phyloP scores from a whole-genome alignment of 1,140 invertebrate species.

The Heterodera schachtii region DNA sequence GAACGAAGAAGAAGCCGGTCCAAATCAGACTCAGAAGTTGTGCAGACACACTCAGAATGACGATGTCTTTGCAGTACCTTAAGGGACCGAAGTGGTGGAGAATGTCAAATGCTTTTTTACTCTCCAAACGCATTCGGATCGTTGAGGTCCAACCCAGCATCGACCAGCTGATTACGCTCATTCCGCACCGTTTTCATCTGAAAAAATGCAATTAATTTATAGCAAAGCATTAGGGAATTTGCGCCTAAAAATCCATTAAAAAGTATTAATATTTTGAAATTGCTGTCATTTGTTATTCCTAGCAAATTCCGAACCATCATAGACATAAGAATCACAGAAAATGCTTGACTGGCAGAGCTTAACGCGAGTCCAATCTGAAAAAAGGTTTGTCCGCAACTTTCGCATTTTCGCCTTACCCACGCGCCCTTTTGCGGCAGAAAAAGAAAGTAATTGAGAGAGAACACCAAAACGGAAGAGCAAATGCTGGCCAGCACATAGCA shows the following conservation, averaged over 20 bases:
- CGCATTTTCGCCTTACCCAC: constrained; percentile 25
- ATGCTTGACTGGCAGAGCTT: constrained; percentile 3
- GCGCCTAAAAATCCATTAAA: too few species aligned
- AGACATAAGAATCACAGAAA: constrained; percentile 15
- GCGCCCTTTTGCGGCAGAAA: constrained; percentile 33
- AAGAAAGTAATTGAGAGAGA: constrained; percentile 33
- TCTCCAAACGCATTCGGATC: constrained; percentile 61
- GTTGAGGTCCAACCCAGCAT: constrained; percentile 63
- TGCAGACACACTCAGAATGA: constrained; percentile 53
- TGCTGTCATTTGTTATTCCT: too few species aligned
- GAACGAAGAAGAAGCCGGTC: constrained; percentile 51
- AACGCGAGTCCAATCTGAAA: constrained; percentile 36
- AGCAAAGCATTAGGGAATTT: too few species aligned
- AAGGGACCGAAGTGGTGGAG: neutral
- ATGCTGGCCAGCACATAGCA: constrained; percentile 47
- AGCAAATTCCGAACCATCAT: constrained; percentile 6
- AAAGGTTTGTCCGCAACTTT: neutral
- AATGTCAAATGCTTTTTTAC: constrained; percentile 39
- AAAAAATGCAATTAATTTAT: constrained; percentile 6
- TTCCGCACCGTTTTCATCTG: constrained; percentile 40
- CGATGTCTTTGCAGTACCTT: constrained; percentile 62
- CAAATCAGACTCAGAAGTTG: constrained; percentile 55
- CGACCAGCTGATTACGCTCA: constrained; percentile 59
- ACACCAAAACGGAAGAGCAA: constrained; percentile 33
- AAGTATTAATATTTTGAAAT: too few species aligned